Evolutionary conservation across 2,888 invertebrate genomes (phyloP), one percentile per base, ranked within the genome.

Genomic region (Troilus luridus): DNA sequence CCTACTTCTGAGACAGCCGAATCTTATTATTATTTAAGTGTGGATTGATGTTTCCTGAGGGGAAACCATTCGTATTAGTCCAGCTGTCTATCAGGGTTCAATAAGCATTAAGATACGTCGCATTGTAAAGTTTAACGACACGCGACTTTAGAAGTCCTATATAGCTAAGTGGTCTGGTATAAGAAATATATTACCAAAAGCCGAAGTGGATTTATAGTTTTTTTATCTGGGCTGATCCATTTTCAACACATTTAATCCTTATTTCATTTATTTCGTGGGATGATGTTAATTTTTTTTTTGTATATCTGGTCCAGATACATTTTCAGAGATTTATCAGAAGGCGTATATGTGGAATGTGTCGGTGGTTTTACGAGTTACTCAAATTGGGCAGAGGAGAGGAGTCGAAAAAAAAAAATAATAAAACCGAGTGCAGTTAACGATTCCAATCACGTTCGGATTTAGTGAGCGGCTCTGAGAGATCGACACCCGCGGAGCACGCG

Each of bases 191-290:
- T 54, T 56, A 56, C 85, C 56, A 85, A 85, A 85, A 85, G 85
- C 85, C 85, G 56, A 56, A 56, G 19, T 19, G 85, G 56, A 85
- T 85, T 85, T 85, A 85, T 85, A 58, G 56, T 85, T 85, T 85
- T 85, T 56, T 85, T 85, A 85, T 85, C 56, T 21, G 12, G 56
- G n/a, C 56, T 54, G 85, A 14, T 54, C n/a, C 85, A 85, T 85
- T 85, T 85, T 12, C 56, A 85, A 85, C 85, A 85, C 85, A 85
- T 85, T 85, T 85, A 85, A 85, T 85, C 85, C 85, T 58, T 85
- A 85, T 85, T 85, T 58, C 54, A 58, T 58, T 85, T 85, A 56
- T n/a, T n/a, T 56, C 54, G 3, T 19, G 85, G 56, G 85, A 85
- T 85, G 56, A 56, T 21, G 54, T 81, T 81, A 3, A 54, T 56